phyloP scores from a whole-genome alignment of 2,797 vertebrate species.

The Telmatherina bonti region DNA sequence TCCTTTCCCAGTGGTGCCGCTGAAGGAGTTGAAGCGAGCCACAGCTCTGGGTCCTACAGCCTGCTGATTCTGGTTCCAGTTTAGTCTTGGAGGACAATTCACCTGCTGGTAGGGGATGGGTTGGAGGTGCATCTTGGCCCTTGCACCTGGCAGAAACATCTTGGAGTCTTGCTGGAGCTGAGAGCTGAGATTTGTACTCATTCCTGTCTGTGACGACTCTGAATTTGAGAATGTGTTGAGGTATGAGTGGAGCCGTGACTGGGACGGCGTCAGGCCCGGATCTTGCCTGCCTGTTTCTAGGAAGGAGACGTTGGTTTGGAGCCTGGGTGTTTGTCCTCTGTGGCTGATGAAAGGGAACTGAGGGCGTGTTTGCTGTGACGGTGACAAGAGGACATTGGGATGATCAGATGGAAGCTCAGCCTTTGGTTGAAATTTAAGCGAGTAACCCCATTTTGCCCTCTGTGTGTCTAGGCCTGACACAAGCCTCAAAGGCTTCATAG shows the following conservation, averaged over 20 bases:
- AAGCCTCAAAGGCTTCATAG: neutral
- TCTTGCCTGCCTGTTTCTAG: slow-evolving; percentile 18
- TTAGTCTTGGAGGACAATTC: slow-evolving; percentile 13
- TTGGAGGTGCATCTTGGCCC: slow-evolving; percentile 11
- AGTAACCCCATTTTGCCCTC: slow-evolving; percentile 19
- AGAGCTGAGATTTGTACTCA: slow-evolving; percentile 2
- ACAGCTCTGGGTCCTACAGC: slow-evolving; percentile 5
- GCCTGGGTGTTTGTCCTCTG: neutral
- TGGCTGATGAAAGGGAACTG: slow-evolving; percentile 1
- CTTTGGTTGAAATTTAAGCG: slow-evolving; percentile 19
- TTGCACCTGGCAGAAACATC: neutral
- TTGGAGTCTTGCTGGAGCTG: slow-evolving; percentile 19
- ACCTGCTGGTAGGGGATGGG: slow-evolving; percentile 23
- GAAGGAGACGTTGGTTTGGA: slow-evolving; percentile 11
- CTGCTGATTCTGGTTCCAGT: slow-evolving; percentile 50
- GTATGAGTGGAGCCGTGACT: neutral
- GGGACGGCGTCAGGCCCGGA: slow-evolving; percentile 5
- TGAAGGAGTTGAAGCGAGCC: slow-evolving; percentile 42
- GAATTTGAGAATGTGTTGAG: neutral
- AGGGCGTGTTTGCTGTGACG: slow-evolving; percentile 20
- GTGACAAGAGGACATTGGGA: slow-evolving; percentile 3
- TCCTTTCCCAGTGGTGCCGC: slow-evolving; percentile 2
- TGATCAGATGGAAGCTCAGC: slow-evolving; percentile 16
- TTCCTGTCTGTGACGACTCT: neutral
- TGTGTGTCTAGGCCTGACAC: slow-evolving; percentile 17